Conservation (phyloP, 2,113 vertebrate species). For the Panthera tigris region DNA sequence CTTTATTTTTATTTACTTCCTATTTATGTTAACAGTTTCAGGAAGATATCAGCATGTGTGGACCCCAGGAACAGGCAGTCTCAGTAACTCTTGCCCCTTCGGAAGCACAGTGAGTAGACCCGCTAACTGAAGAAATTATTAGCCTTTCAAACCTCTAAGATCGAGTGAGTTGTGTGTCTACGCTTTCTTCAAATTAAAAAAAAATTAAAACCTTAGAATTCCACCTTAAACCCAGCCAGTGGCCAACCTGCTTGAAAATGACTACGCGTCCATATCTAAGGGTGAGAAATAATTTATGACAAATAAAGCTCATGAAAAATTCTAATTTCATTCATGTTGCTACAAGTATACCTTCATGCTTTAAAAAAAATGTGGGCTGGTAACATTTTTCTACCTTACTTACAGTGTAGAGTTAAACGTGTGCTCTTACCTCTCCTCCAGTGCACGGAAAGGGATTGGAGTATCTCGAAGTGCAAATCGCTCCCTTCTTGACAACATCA, state of each 20-base stretch:
- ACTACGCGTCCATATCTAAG: slow-evolving; percentile 29
- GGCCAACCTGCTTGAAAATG: slow-evolving; percentile 18
- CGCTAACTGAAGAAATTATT: background rate
- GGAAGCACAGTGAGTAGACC: background rate
- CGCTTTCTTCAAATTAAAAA: background rate
- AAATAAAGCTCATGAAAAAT: slow-evolving; percentile 74
- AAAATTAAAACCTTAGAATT: slow-evolving; percentile 8
- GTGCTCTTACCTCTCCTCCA: slow-evolving; percentile 93
- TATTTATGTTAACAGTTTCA: slow-evolving; percentile 45
- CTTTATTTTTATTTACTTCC: slow-evolving; percentile 69
- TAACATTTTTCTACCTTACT: slow-evolving; percentile 73
- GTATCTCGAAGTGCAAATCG: slow-evolving; percentile 94
- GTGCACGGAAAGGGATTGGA: slow-evolving; percentile 93
- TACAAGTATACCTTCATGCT: slow-evolving; percentile 71
- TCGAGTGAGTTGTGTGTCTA: background rate
- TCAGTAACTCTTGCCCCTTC: background rate
- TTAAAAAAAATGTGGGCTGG: slow-evolving; percentile 76
- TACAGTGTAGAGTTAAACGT: slow-evolving; percentile 35
- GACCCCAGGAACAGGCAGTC: background rate
- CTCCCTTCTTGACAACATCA: slow-evolving; percentile 84
- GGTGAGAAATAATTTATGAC: slow-evolving; percentile 73
- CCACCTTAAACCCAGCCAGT: slow-evolving; percentile 33
- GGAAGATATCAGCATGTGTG: background rate
- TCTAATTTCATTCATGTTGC: slow-evolving; percentile 78
- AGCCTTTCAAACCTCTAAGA: background rate